Percentiles rank a stretch among this genome's conserved stretches.
Conservation (phyloP, 1,140 invertebrate genomes). For the Drosophila parvula region DNA sequence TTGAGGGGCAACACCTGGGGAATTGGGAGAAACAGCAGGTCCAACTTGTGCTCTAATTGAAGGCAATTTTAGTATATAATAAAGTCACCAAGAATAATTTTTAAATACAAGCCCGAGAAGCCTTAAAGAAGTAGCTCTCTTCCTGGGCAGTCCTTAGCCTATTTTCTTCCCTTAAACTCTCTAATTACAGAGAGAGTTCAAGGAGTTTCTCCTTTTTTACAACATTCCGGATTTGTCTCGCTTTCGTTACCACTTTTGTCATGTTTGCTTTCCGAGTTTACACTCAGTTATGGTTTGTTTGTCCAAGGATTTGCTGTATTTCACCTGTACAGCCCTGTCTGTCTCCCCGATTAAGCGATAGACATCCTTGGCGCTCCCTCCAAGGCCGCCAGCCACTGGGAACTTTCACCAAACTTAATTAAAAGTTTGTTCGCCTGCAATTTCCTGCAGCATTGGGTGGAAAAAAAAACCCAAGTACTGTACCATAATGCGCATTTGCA, state of each 20-base stretch:
- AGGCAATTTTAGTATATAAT: background rate
- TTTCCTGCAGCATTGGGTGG: constrained; percentile 49
- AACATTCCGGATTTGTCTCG: background rate
- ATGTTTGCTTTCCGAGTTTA: background rate
- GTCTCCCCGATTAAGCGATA: constrained; percentile 15
- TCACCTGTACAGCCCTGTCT: constrained; percentile 8
- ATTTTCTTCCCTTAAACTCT: no score
- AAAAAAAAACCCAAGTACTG: background rate
- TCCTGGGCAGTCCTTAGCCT: no score
- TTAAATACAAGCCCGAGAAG: background rate
- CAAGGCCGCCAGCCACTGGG: constrained; percentile 2
- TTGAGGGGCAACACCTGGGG: background rate
- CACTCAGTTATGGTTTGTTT: background rate
- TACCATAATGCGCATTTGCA: constrained; percentile 2
- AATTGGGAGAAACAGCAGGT: background rate
- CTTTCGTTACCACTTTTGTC: background rate
- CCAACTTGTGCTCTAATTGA: background rate
- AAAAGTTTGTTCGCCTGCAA: constrained; percentile 72
- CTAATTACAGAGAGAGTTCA: no score
- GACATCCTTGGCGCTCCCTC: constrained; percentile 1
- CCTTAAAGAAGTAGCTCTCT: no score
- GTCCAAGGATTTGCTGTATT: background rate
- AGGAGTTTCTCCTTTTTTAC: background rate
- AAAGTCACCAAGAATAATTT: background rate
- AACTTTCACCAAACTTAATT: constrained; percentile 77